Base-by-base conservation (phyloP, 2,797 vertebrate species). In the Chromis chromis region DNA sequence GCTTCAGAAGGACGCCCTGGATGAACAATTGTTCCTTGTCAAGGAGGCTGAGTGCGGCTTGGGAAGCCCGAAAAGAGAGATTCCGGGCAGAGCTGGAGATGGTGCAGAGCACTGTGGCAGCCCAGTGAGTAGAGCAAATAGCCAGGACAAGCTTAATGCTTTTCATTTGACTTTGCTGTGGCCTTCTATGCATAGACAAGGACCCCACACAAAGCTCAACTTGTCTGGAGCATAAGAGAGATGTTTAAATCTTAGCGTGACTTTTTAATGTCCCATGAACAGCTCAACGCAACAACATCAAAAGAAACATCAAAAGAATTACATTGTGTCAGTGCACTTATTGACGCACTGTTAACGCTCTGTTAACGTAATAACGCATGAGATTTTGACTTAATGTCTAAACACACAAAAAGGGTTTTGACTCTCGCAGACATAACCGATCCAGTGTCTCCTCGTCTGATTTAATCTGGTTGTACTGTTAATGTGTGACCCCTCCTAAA, bases 11-110 rank as follows among this genome's bases (percentile, higher is more conserved):
- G 98, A 99, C 22, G 96, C 97, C 4, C 92, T 99, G 91, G 98
- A 99, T 39, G 98, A 99, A 39, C 98, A 99, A 52, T 95, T 99
- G 24, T 99, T 98, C 87, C 92, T 99, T 11, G 97, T 96, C 46
- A 99, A 99, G 79, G 98, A 99, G 88, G 96, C 96, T 0, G 98
- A 99, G 84, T 99, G 98, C 36, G 97, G 96, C 86, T 94, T 98
- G 91, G 97, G 98, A 86, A 99, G 98, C 82, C 98, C 98, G 0
- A 99, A 99, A 87, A 93, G 98, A 79, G 98, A 99, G 91, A 97
- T 99, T 65, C 98, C 98, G 0, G 98, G 98, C 81, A 94, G 98
- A 66, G 98, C 96, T 0, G 98, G 96, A 44, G 98, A 99, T 9
- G 97, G 97, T 73, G 97, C 97, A 0, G 98, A 99, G 85, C 97